phyloP scores from a whole-genome alignment of 2,113 vertebrate species.

The Crypturellus undulatus region DNA sequence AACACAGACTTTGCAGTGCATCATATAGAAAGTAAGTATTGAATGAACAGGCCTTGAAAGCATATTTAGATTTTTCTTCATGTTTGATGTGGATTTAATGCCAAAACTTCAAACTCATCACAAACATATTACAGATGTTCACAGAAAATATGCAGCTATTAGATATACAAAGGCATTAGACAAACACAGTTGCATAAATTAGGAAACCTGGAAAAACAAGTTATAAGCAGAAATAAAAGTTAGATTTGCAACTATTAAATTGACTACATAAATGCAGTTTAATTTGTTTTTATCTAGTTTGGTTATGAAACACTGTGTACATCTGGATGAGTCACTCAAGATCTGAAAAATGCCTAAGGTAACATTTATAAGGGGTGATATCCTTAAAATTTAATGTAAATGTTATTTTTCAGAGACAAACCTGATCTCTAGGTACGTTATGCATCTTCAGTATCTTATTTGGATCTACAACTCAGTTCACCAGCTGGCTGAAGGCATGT shows the following conservation, averaged over 20 bases:
- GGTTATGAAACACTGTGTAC: background rate
- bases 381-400: background rate
- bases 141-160: background rate
- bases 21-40: background rate
- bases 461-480: background rate
- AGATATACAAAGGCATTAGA: background rate
- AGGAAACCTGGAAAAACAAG: background rate
- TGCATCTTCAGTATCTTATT: background rate
- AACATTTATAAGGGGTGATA: background rate
- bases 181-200: background rate
- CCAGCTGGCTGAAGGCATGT: rapidly evolving
- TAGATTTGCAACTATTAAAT: background rate
- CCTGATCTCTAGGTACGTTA: background rate
- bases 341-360: background rate
- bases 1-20: background rate
- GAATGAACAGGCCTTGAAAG: background rate
- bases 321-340: background rate
- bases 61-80: background rate
- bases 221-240: background rate
- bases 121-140: background rate
- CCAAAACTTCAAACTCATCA: background rate
- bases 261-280: background rate
- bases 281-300: background rate
- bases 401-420: background rate
- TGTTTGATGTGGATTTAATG: background rate